Percentiles rank a stretch among this genome's conserved stretches.
phyloP scores from a whole-genome alignment of 2,113 vertebrate genomes.

The Microcebus murinus region DNA sequence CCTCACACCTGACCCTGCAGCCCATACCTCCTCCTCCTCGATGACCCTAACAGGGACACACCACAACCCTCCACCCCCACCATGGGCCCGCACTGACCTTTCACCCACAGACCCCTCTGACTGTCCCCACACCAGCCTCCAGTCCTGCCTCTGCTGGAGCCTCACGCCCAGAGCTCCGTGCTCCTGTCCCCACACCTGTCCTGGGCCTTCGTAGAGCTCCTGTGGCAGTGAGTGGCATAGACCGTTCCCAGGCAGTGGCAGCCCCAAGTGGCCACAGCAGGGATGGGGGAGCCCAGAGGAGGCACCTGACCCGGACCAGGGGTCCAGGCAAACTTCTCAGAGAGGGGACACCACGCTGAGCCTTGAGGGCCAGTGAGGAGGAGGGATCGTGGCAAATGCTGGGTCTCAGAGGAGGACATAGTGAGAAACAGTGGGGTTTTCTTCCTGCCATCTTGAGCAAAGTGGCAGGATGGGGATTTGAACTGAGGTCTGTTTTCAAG shows the following conservation, averaged over 20 bases:
- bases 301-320: background rate
- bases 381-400: accelerated
- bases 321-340: background rate
- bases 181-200: background rate
- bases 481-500: background rate
- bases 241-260: background rate
- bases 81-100: background rate
- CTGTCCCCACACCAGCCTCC: background rate
- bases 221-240: background rate
- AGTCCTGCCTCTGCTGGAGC: background rate
- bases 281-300: background rate
- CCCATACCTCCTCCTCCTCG: background rate
- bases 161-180: background rate
- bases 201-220: background rate
- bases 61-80: background rate
- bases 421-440: accelerated
- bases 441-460: background rate
- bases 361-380: too few relatives aligned
- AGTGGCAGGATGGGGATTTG: background rate
- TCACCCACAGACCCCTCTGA: background rate
- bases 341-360: background rate
- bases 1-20: background rate
- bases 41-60: background rate
- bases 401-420: background rate
- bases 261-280: background rate